Conservation (phyloP, 1,140 invertebrate genomes). For the Neomicropteryx cornuta region DNA sequence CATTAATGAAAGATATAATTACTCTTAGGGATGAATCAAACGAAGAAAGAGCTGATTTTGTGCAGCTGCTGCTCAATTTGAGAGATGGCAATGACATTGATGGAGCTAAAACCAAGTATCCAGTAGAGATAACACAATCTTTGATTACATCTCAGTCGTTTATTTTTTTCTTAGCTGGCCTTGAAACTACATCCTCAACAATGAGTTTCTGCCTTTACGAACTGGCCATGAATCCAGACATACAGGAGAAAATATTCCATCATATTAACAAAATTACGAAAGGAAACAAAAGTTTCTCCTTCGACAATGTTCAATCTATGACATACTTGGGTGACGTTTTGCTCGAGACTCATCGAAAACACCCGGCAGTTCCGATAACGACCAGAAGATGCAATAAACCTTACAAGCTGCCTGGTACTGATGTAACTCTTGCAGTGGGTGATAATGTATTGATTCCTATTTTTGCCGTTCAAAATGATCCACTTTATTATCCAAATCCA, state of each 20-base stretch:
- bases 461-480: conserved; percentile 46
- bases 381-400: conserved; percentile 35
- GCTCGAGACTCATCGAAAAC: conserved; percentile 50
- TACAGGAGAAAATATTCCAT: conserved; percentile 39
- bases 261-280: conserved; percentile 36
- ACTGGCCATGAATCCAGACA: conserved; percentile 40
- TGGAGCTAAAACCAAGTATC: conserved; percentile 22
- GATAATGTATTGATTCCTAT: conserved; percentile 46
- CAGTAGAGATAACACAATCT: conserved; percentile 28
- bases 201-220: conserved; percentile 40
- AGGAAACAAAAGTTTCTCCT: conserved; percentile 23
- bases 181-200: conserved; percentile 45
- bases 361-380: conserved; percentile 50
- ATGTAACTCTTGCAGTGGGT: conserved; percentile 36
- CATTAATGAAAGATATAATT: conserved; percentile 29
- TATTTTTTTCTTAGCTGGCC: conserved; percentile 45
- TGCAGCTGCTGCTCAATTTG: conserved; percentile 32
- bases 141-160: conserved; percentile 38
- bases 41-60: conserved; percentile 25
- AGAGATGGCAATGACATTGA: no score
- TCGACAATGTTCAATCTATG: conserved; percentile 37
- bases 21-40: conserved; percentile 22
- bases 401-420: conserved; percentile 25
- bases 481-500: conserved; percentile 32
- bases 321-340: conserved; percentile 50